A percentile compares a stretch with the other conserved stretches of the same genome.
Conservation (phyloP, 2,113 vertebrate genomes). For the Cromileptes altivelis region DNA sequence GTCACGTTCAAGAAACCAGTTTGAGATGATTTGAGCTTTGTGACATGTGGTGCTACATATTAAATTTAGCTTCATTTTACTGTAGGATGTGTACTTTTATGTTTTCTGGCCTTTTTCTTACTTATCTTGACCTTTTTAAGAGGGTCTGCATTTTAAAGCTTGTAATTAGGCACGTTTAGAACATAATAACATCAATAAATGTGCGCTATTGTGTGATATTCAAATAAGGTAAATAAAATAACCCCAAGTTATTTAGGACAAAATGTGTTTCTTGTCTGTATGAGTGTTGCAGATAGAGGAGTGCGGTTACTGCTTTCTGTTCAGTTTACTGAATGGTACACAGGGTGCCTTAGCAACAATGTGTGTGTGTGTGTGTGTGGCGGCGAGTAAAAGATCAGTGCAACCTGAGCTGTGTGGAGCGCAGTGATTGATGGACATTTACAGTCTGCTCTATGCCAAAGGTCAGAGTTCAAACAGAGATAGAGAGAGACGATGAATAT, state of each 20-base stretch:
- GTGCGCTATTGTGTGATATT: background rate
- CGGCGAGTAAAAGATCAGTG: conserved; percentile 25
- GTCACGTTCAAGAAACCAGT: background rate
- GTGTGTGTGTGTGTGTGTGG: background rate
- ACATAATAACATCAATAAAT: background rate
- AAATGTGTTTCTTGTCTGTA: background rate
- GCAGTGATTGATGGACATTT: conserved; percentile 42
- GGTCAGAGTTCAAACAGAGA: conserved; percentile 45
- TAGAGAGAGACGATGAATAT: background rate
- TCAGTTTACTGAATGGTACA: background rate
- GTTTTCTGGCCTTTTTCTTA: too few species aligned
- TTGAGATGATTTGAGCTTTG: background rate
- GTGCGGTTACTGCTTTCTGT: background rate
- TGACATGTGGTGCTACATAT: too few species aligned
- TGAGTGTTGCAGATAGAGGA: background rate
- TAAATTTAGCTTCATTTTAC: too few species aligned
- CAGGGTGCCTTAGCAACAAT: conserved; percentile 27
- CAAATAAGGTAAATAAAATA: background rate
- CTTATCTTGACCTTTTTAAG: background rate
- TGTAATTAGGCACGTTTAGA: background rate
- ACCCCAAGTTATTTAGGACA: background rate
- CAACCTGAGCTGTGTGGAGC: conserved; percentile 38
- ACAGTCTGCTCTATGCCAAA: conserved; percentile 42
- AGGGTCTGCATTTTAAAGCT: background rate
- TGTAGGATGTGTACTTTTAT: too few species aligned